Evolutionary conservation across 2,888 invertebrate genomes (phyloP).

Genomic region (Neocrepidodera transversa): DNA sequence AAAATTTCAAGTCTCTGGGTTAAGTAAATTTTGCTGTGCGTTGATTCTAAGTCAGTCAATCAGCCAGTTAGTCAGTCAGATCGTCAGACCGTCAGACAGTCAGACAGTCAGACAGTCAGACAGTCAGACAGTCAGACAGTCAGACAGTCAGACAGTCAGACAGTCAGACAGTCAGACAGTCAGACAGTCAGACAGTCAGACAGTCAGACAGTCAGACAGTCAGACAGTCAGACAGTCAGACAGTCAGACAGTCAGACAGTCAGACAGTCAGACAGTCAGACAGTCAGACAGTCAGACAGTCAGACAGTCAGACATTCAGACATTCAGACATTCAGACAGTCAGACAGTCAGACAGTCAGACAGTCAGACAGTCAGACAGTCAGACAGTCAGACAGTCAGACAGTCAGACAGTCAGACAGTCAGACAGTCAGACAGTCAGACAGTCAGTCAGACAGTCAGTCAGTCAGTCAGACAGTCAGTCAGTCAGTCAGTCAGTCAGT

Average conservation of each 20-base stretch:
- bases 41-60: too few species aligned
- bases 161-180: background rate
- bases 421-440: too few species aligned
- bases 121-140: background rate
- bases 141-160: background rate
- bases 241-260: background rate
- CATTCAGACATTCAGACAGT: background rate
- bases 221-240: background rate
- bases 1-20: too few species aligned
- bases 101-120: background rate
- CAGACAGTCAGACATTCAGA: background rate
- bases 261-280: background rate
- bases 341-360: background rate
- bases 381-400: background rate
- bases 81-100: too few species aligned
- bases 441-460: too few species aligned
- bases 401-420: too few species aligned
- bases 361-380: background rate
- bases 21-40: too few species aligned
- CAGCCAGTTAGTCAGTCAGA: too few species aligned
- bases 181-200: background rate
- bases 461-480: too few species aligned
- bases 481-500: too few species aligned
- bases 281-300: background rate
- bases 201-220: background rate